These are phyloP conservation scores for Cataglyphis albicans DNA, from an alignment of 2,888 invertebrate genomes.

Conservation along the genomic window DNA sequence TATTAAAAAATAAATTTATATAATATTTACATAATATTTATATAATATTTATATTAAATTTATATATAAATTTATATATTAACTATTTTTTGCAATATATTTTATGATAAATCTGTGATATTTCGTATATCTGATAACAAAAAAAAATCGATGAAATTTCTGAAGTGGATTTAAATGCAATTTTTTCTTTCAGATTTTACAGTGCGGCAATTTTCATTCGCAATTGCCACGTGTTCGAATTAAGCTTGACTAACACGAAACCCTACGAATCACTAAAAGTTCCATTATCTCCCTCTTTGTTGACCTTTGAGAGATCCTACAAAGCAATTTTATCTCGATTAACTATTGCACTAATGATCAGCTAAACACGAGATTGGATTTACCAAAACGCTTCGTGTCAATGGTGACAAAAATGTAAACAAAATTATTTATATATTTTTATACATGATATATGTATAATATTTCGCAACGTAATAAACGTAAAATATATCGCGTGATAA, in stretches of 20 bases:
- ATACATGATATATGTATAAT: not conserved
- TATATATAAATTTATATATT: not conserved
- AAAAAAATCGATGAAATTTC: not conserved
- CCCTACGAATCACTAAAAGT: not conserved
- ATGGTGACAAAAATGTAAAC: not conserved
- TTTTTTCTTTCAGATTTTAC: not conserved
- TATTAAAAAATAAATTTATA: not conserved
- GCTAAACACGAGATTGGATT: not conserved
- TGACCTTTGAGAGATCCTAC: constrained; percentile 18
- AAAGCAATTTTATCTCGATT: constrained; percentile 28
- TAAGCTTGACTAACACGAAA: constrained; percentile 27
- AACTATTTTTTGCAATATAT: not conserved
- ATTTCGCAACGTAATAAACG: not conserved
- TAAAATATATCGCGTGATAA: not conserved
- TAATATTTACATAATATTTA: not conserved
- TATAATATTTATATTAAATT: not conserved
- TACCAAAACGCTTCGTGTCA: not conserved
- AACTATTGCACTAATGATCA: constrained; percentile 13
- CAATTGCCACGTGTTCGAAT: not conserved
- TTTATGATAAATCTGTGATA: not conserved
- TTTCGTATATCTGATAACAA: not conserved
- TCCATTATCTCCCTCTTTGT: not conserved
- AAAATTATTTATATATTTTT: not conserved
- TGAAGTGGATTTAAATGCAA: not conserved
- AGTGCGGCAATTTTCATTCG: not conserved